Base-by-base conservation (phyloP, 2,888 invertebrate genomes). In the Dynastes grantii region DNA sequence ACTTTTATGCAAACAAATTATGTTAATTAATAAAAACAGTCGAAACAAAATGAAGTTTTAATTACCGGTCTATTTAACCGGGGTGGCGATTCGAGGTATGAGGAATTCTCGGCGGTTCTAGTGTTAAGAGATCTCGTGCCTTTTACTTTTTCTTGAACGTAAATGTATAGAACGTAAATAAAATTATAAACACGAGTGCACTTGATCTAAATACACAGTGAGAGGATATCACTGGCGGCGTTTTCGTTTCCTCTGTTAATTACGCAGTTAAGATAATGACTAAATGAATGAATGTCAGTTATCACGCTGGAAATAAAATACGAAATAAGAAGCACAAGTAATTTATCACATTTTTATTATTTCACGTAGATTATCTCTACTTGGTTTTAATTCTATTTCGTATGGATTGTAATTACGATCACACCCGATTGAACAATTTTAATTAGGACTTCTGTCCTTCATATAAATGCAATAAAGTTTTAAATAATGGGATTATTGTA, bases 291-390 rank as follows among this genome's bases (percentile, higher is more conserved):
- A 70, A 70, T 29, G 29, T 49, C 29, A 70, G 53, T 70, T 70
- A 70, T 70, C 70, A 70, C 53, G 51, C 32, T n/a, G 70, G 53
- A 70, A 70, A 70, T 70, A 70, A 68, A 51, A 68, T 40, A 37
- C 40, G 29, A 53, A 53, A 70, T 51, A 29, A 70, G 53, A n/a
- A n/a, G 53, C 9, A 9, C 45, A 27, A n/a, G 13, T 16, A 53
- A 11, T 70, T 53, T 53, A 70, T 70, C 27, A 32, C 32, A 32
- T 53, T 70, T 70, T 70, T 70, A 68, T 68, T 68, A 68, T 68
- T 51, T 51, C 49, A 51, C n/a, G 37, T 37, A 65, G 40, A 65
- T 65, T 40, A 40, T 32, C 8, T 32, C 8, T 9, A 22, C 9
- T 13, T 65, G 8, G 16, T 65, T 70, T 29, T 70, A 70, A 70